These are phyloP conservation scores for Andrena dorsata DNA, from an alignment of 2,888 invertebrate species.

Conservation along the genomic window DNA sequence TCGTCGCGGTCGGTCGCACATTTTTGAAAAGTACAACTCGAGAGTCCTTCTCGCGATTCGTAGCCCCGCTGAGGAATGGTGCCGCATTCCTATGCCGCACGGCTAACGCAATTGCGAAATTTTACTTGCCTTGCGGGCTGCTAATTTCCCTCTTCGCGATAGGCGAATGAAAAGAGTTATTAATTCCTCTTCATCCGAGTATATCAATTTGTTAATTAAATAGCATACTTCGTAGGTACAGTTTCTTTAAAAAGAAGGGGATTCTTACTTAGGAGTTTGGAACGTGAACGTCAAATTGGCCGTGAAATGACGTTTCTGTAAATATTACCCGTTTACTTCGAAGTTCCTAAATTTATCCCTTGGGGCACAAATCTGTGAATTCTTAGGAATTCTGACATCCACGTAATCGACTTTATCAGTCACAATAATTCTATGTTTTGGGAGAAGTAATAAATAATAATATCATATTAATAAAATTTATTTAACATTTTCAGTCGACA, in stretches of 20 bases:
- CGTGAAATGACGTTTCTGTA: neutral
- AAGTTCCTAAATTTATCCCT: neutral
- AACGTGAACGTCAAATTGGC: neutral
- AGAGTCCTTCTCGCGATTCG: conserved; percentile 42
- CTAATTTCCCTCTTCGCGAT: neutral
- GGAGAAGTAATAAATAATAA: too few relatives aligned
- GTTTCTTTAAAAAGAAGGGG: neutral
- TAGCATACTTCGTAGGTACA: neutral
- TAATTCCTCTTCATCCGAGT: neutral
- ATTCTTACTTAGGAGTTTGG: neutral
- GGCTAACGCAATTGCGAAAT: neutral
- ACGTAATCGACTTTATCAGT: too few relatives aligned
- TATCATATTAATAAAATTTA: too few relatives aligned
- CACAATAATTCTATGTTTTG: too few relatives aligned
- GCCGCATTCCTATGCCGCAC: conserved; percentile 16
- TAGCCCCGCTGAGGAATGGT: conserved; percentile 3
- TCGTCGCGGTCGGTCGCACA: conserved; percentile 59
- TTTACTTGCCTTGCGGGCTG: neutral
- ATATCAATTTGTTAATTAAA: neutral
- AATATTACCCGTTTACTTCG: neutral
- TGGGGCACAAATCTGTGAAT: neutral
- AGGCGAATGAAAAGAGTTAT: neutral
- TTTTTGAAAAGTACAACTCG: conserved; percentile 72
- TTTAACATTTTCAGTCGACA: too few relatives aligned
- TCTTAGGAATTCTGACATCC: too few relatives aligned